Percentiles rank a stretch among this genome's conserved stretches.
phyloP scores from a whole-genome alignment of 1,140 invertebrate species.

The Drosophila setifemur region DNA sequence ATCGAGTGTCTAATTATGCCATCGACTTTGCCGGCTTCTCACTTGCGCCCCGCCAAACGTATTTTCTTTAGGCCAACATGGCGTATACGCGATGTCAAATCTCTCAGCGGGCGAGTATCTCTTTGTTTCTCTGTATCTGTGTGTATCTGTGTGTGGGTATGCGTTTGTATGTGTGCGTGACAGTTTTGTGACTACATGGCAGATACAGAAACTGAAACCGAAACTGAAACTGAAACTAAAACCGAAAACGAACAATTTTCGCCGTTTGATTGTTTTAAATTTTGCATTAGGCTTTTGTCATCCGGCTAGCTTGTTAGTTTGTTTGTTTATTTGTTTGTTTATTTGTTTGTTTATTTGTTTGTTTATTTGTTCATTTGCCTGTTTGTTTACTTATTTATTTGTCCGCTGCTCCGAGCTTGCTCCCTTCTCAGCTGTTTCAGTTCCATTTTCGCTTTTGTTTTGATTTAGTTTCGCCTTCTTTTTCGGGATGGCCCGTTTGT shows the following conservation, averaged over 20 bases:
- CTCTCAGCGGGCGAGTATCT: neutral
- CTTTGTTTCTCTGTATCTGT: neutral
- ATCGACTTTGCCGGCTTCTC: neutral
- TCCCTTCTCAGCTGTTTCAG: neutral
- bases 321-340: too few species aligned
- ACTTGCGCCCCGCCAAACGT: neutral
- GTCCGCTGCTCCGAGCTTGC: neutral
- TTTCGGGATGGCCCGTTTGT: neutral
- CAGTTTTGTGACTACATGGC: too few species aligned
- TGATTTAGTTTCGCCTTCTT: neutral
- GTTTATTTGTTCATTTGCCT: neutral
- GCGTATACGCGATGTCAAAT: constrained; percentile 27
- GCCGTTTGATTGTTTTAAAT: constrained; percentile 44
- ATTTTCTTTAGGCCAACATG: neutral
- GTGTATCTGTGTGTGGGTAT: too few species aligned
- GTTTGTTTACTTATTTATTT: constrained; percentile 21
- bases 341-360: constrained; percentile 22
- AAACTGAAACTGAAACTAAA: neutral
- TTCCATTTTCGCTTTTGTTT: neutral
- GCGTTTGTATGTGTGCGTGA: too few species aligned
- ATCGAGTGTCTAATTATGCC: constrained; percentile 30
- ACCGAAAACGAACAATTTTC: constrained; percentile 12
- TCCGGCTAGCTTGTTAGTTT: constrained; percentile 1
- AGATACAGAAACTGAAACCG: too few species aligned
- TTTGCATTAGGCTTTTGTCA: constrained; percentile 42